Percentiles rank a stretch among this genome's conserved stretches.
Evolutionary conservation across 2,113 vertebrate genomes (phyloP).

Genomic region (Lepus timidus): DNA sequence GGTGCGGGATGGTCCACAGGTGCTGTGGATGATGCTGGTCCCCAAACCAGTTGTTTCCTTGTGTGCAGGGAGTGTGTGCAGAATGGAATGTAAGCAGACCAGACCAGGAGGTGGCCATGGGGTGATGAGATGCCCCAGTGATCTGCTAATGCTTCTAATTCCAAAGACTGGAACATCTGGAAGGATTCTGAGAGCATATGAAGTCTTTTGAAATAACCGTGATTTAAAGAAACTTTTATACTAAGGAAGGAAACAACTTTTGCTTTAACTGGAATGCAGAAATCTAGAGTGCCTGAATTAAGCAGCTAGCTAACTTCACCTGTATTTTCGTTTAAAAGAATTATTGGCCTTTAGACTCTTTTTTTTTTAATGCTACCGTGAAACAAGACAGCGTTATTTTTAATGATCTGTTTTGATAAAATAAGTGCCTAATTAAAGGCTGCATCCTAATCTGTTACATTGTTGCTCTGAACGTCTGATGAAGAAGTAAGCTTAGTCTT

Average conservation of each 20-base stretch:
- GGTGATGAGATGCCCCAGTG: not conserved
- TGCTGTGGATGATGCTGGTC: not conserved
- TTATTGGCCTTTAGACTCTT: not conserved
- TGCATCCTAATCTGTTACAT: slow-evolving; percentile 9
- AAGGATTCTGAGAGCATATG: not conserved
- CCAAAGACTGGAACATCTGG: slow-evolving; percentile 23
- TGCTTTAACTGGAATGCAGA: not conserved
- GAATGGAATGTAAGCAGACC: slow-evolving; percentile 67
- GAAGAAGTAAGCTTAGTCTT: slow-evolving; percentile 64
- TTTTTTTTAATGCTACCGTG: slow-evolving; percentile 49
- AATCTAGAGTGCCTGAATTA: slow-evolving; percentile 16
- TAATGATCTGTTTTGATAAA: slow-evolving; percentile 70
- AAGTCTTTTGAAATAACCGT: not conserved
- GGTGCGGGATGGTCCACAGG: not conserved
- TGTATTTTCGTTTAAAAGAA: slow-evolving; percentile 61
- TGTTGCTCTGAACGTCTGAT: slow-evolving; percentile 39
- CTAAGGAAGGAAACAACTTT: slow-evolving; percentile 14
- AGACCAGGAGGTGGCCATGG: slow-evolving; percentile 26
- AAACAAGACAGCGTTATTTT: slow-evolving; percentile 58
- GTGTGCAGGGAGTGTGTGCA: not conserved
- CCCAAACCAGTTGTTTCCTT: not conserved
- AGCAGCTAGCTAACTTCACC: not conserved
- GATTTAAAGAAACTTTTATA: slow-evolving; percentile 43
- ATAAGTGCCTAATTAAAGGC: slow-evolving; percentile 56
- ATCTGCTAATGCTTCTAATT: not conserved